Evolutionary conservation across 2,113 vertebrate species (phyloP).

Genomic region (Uropsilus gracilis): DNA sequence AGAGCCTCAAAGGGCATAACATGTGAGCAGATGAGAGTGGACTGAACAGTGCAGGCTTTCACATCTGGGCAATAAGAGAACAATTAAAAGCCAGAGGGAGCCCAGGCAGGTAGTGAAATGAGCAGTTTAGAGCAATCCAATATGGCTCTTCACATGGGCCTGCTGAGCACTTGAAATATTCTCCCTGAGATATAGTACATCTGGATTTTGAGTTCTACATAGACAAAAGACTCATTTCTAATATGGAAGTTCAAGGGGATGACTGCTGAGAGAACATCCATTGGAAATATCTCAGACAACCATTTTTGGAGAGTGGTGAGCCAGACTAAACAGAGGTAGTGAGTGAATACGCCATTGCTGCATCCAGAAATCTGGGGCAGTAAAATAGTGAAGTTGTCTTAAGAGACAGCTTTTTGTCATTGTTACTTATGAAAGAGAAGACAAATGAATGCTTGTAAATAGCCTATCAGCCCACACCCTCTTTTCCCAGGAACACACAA

Average conservation of each 20-base stretch:
- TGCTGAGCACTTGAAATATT: not conserved
- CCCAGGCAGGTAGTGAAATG: not conserved
- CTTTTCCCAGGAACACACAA: not conserved
- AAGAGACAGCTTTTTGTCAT: not conserved
- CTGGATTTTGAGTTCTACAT: not conserved
- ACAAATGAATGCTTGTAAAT: not conserved
- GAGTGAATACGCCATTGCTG: not conserved
- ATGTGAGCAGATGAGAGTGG: not conserved
- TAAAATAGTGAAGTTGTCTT: not conserved
- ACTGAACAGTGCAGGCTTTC: not conserved
- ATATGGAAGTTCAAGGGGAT: too few species aligned
- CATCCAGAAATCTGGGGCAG: not conserved
- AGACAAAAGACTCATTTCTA: not conserved
- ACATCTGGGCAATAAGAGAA: not conserved
- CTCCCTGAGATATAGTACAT: not conserved
- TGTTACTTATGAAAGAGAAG: not conserved
- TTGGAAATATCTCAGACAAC: not conserved
- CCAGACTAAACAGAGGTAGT: too few species aligned
- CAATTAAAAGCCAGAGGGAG: not conserved
- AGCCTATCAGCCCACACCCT: not conserved
- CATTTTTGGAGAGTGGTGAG: not conserved
- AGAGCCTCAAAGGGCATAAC: not conserved
- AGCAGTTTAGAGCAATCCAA: not conserved
- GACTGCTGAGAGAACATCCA: not conserved
- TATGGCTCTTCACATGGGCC: rapidly evolving